These are phyloP conservation scores for Erebia palarica DNA, from an alignment of 2,888 invertebrate species.

Conservation along the genomic window DNA sequence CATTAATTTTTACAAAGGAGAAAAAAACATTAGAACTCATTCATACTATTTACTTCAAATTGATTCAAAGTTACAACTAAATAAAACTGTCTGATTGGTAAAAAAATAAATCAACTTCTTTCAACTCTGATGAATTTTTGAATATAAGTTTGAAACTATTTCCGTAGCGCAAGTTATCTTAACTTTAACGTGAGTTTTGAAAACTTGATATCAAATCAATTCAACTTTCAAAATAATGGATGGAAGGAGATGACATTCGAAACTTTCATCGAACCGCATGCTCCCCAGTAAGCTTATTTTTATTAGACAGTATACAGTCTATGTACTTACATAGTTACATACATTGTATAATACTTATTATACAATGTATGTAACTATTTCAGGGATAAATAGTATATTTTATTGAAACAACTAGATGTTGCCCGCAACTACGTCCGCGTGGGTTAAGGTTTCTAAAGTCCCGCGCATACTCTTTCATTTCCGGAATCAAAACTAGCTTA, in stretches of 20 bases:
- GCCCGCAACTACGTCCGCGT: too few relatives aligned
- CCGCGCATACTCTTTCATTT: too few relatives aligned
- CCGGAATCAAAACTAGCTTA: too few relatives aligned
- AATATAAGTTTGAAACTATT: constrained; percentile 16
- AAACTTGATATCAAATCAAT: constrained; percentile 24
- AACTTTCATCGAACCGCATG: constrained; percentile 14
- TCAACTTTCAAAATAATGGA: constrained; percentile 22
- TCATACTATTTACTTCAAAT: too few relatives aligned
- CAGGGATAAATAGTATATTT: neutral
- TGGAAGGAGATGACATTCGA: constrained; percentile 16
- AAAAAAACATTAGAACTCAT: too few relatives aligned
- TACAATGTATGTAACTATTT: neutral
- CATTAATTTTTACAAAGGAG: too few relatives aligned
- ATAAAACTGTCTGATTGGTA: too few relatives aligned
- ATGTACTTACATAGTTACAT: too few relatives aligned
- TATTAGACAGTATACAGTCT: too few relatives aligned
- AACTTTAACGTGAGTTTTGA: constrained; percentile 7
- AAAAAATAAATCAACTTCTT: neutral
- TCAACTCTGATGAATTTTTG: neutral
- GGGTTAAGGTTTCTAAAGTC: too few relatives aligned
- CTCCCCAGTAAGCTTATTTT: neutral
- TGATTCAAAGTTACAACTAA: too few relatives aligned
- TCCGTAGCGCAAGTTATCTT: constrained; percentile 9
- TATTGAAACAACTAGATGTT: neutral
- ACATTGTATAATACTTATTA: too few relatives aligned